phyloP scores from a whole-genome alignment of 2,888 invertebrate species.

The Amphipoea oculea region DNA sequence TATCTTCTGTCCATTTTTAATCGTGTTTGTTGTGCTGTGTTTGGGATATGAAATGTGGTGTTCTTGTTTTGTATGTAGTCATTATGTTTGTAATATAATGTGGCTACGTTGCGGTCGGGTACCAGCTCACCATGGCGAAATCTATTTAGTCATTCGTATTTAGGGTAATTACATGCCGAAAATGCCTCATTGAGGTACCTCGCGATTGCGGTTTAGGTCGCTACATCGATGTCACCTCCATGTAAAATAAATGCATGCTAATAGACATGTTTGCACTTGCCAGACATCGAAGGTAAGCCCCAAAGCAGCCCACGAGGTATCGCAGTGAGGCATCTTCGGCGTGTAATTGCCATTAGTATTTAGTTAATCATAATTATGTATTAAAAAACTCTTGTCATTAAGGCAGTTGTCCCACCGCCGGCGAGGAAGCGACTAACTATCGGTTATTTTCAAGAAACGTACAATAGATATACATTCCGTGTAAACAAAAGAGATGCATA shows the following conservation, averaged over 20 bases:
- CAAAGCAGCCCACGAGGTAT: neutral
- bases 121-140: neutral
- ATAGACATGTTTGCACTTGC: neutral
- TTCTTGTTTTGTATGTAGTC: conserved; percentile 15
- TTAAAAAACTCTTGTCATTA: too few relatives aligned
- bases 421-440: too few relatives aligned
- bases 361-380: too few relatives aligned
- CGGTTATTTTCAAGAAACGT: too few relatives aligned
- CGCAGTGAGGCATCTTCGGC: too few relatives aligned
- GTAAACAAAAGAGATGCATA: too few relatives aligned
- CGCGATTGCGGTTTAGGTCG: neutral
- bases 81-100: neutral
- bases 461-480: too few relatives aligned
- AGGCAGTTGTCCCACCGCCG: too few relatives aligned
- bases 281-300: neutral
- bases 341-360: too few relatives aligned
- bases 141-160: neutral
- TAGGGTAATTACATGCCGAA: neutral
- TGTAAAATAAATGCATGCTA: neutral
- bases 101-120: neutral
- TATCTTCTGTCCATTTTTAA: conserved; percentile 21
- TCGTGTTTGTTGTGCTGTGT: conserved; percentile 10
- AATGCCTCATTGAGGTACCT: neutral
- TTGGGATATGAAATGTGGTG: neutral
- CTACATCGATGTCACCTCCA: neutral